Evolutionary conservation across 2,113 vertebrate species (phyloP), one percentile per base, ranked within the genome.

Genomic region (Hippopotamus amphibius): DNA sequence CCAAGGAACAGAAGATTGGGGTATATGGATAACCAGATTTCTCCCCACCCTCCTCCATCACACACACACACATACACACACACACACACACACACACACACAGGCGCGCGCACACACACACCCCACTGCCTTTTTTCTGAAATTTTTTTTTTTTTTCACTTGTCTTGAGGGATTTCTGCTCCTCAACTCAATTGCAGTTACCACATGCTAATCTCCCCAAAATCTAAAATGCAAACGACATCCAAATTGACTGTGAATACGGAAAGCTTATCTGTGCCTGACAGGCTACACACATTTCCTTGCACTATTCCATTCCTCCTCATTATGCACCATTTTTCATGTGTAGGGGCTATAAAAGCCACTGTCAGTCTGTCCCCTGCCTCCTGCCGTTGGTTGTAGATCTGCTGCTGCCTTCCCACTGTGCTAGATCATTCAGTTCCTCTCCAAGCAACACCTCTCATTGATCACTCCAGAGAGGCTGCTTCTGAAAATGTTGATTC

Each of bases 401-500:
- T 96, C 82, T 72, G 88, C 65, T 61, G 83, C 72, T 28, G 83
- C 94, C 72, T 95, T 68, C 97, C 93, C 22, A 66, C 84, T 94
- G 93, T 10, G 94, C 88, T 66, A 55, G 95, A 96, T 95, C 96
- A 92, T 95, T 96, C 69, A 33, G 14, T 30, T 17, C 63, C 26
- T 90, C 80, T 87, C 53, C 68, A 28, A 92, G 53, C 59, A 41
- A 50, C 76, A 66, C 15, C 95, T 89, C 92, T 96, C n/a, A 93
- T 82, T 90, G 55, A 63, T 61, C 69, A 88, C 86, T 87, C 95
- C 33, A 30, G 41, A 97, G 93, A 55, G 59, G 37, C n/a, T 65
- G 79, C 79, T 76, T 92, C 65, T 57, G 97, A 97, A 97, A 97
- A 96, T 92, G 95, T 93, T 96, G 72, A 93, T 94, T 96, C 84